A percentile compares a stretch with the other conserved stretches of the same genome.
Evolutionary conservation across 2,113 vertebrate genomes (phyloP).

Genomic region (Passer montanus): DNA sequence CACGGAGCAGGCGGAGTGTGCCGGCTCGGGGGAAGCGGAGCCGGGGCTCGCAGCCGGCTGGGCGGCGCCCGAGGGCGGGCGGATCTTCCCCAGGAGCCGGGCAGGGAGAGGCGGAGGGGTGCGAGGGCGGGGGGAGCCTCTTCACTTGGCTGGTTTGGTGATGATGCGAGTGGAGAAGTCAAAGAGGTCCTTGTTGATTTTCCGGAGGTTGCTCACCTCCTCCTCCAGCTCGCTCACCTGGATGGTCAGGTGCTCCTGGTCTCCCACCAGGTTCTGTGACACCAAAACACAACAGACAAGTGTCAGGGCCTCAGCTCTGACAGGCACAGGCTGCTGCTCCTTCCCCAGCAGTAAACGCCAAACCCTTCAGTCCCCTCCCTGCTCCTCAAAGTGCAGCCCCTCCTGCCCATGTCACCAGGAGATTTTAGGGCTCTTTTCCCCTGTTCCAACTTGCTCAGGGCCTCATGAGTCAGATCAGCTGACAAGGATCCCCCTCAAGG

Average conservation of each 20-base stretch:
- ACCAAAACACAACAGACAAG: rapidly evolving
- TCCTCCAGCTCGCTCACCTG: constrained; percentile 90
- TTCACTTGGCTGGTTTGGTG: constrained; percentile 81
- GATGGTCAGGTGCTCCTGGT: constrained; percentile 88
- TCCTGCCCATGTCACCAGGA: neutral
- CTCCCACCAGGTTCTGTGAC: constrained; percentile 84
- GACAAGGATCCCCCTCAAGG: neutral
- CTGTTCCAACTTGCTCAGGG: rapidly evolving
- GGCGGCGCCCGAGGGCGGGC: neutral
- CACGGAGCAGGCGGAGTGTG: neutral
- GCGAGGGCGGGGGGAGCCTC: neutral
- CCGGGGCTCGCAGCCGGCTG: neutral
- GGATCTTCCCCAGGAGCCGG: neutral
- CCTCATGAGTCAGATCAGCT: neutral
- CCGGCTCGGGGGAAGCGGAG: neutral
- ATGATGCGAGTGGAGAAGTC: constrained; percentile 92
- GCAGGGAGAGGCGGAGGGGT: neutral
- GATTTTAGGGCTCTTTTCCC: neutral
- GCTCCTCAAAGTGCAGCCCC: neutral
- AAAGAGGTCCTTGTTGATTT: constrained; percentile 94
- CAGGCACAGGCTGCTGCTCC: neutral
- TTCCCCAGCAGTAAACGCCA: neutral
- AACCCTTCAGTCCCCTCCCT: neutral
- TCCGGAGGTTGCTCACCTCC: constrained; percentile 89
- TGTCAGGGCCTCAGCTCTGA: neutral